A percentile compares a stretch with the other conserved stretches of the same genome.
These are phyloP conservation scores for Callionymus lyra DNA, from an alignment of 2,113 vertebrate genomes.

Conservation along the genomic window DNA sequence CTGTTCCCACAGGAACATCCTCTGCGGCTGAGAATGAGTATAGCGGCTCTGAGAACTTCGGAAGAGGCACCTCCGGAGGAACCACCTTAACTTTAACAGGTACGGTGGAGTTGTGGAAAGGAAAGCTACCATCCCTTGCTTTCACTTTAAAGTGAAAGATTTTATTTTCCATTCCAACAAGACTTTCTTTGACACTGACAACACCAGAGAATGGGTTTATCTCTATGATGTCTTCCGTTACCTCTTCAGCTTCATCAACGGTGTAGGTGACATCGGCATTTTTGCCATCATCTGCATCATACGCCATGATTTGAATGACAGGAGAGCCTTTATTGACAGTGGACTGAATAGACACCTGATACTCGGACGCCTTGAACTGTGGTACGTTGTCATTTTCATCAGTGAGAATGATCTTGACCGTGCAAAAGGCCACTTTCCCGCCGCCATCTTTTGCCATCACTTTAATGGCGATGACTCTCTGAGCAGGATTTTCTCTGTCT, in stretches of 20 bases:
- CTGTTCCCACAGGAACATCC: conserved; percentile 81
- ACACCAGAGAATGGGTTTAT: conserved; percentile 87
- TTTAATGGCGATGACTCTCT: conserved; percentile 89
- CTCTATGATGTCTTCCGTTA: conserved; percentile 79
- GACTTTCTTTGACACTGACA: conserved; percentile 84
- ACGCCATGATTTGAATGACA: conserved; percentile 87
- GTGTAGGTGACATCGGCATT: conserved; percentile 93
- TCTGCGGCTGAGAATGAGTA: conserved; percentile 89
- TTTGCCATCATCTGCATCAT: conserved; percentile 88
- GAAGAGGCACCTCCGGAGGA: conserved; percentile 80
- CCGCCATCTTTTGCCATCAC: conserved; percentile 94
- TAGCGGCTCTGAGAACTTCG: conserved; percentile 89
- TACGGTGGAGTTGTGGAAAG: conserved; percentile 82
- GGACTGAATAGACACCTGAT: conserved; percentile 84
- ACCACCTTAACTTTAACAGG: conserved; percentile 84
- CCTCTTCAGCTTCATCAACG: conserved; percentile 73
- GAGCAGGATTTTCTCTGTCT: conserved; percentile 87
- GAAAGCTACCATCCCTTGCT: conserved; percentile 84
- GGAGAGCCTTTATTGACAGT: conserved; percentile 84
- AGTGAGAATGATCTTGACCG: conserved; percentile 90
- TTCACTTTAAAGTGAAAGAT: conserved; percentile 87
- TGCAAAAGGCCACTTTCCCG: conserved; percentile 90
- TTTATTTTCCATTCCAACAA: conserved; percentile 83
- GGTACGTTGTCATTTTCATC: conserved; percentile 95
- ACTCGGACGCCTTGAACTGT: conserved; percentile 83